Evolutionary conservation across 1,140 invertebrate species (phyloP).

Genomic region (Pomphorhynchus laevis): DNA sequence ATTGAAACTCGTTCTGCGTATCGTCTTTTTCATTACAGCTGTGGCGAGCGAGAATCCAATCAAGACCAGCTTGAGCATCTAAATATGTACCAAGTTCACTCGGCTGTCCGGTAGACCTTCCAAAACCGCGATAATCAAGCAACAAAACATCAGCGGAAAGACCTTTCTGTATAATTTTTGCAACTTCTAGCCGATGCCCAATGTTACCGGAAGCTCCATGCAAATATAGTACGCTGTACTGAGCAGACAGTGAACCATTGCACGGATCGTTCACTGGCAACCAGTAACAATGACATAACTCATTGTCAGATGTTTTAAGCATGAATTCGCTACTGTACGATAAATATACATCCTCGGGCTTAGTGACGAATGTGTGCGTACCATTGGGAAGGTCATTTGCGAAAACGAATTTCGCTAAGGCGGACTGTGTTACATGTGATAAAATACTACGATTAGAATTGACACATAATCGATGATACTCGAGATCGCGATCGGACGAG

Average conservation of each 20-base stretch:
- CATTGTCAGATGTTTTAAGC: background rate
- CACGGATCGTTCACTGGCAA: background rate
- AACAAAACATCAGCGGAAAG: slow-evolving; percentile 46
- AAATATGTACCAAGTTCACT: slow-evolving; percentile 42
- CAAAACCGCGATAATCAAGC: slow-evolving; percentile 67
- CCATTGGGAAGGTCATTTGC: no score
- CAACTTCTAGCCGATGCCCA: slow-evolving; percentile 45
- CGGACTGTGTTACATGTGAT: no score
- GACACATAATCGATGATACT: no score
- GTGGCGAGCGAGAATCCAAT: slow-evolving; percentile 39
- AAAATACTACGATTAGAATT: no score
- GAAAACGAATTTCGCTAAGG: no score
- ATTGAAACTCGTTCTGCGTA: no score
- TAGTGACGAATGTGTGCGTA: background rate
- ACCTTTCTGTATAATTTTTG: slow-evolving; percentile 36
- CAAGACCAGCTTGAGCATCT: slow-evolving; percentile 47
- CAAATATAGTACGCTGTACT: no score
- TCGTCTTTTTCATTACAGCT: no score
- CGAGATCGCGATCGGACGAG: no score
- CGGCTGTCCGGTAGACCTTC: slow-evolving; percentile 48
- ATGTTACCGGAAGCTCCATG: slow-evolving; percentile 86
- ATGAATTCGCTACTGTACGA: background rate
- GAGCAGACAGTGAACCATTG: slow-evolving; percentile 33
- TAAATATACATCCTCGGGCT: background rate
- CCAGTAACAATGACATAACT: background rate